These are phyloP conservation scores for Heterotis niloticus DNA, from an alignment of 2,113 vertebrate species.

Conservation along the genomic window DNA sequence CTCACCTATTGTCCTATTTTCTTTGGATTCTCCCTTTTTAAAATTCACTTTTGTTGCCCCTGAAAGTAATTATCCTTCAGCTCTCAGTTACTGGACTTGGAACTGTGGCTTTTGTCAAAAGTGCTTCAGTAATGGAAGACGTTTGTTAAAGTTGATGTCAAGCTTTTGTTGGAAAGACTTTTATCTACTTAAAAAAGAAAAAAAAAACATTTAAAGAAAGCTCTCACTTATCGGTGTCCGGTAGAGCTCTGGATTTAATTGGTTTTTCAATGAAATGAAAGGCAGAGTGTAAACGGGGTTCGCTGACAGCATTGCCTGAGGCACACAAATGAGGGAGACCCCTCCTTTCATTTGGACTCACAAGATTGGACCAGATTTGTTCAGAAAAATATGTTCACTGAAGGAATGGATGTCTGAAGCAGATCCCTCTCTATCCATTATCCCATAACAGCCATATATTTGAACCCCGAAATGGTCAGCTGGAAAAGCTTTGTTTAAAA, in stretches of 20 bases:
- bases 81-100: slow-evolving; percentile 2
- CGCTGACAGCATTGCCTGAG: background rate
- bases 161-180: slow-evolving; percentile 22
- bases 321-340: background rate
- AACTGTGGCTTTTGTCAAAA: background rate
- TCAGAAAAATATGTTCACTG: background rate
- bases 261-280: slow-evolving; percentile 29
- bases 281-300: background rate
- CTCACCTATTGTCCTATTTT: background rate
- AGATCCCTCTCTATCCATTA: background rate
- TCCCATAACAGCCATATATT: background rate
- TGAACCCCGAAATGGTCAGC: background rate
- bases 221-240: slow-evolving; percentile 17
- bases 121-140: slow-evolving; percentile 20
- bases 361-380: background rate
- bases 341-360: background rate
- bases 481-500: background rate
- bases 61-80: slow-evolving; percentile 2
- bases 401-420: background rate
- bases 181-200: slow-evolving; percentile 18
- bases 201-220: slow-evolving; percentile 21
- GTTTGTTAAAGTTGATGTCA: slow-evolving; percentile 27
- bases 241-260: slow-evolving; percentile 28
- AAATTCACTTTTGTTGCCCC: background rate
- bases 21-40: background rate